These are phyloP conservation scores for Drosophila hawaiiensis DNA, from an alignment of 2,888 invertebrate species.

Conservation along the genomic window DNA sequence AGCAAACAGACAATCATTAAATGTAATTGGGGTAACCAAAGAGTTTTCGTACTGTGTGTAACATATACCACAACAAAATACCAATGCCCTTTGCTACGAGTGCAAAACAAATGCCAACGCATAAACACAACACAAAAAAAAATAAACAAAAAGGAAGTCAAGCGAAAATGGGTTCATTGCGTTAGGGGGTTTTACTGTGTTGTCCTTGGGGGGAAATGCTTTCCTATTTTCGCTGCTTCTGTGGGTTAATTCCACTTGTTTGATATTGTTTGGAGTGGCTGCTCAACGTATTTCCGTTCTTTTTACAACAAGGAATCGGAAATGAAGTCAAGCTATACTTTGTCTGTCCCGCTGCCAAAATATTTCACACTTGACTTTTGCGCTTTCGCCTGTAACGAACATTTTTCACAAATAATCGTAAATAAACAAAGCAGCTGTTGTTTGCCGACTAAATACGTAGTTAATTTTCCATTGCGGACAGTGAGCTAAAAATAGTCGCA, in stretches of 20 bases:
- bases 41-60: background rate
- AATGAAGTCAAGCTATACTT: constrained; percentile 58
- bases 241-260: constrained; percentile 40
- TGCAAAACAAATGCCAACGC: constrained; percentile 11
- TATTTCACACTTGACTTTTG: constrained; percentile 40
- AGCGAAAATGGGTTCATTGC: constrained; percentile 67
- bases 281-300: constrained; percentile 33
- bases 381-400: constrained; percentile 23
- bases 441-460: constrained; percentile 19
- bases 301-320: constrained; percentile 62
- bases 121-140: constrained; percentile 29
- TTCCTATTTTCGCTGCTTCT: constrained; percentile 19
- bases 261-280: constrained; percentile 51
- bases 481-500: constrained; percentile 46
- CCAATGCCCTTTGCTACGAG: background rate
- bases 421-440: constrained; percentile 34
- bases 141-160: constrained; percentile 60
- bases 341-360: constrained; percentile 17
- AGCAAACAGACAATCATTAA: background rate
- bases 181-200: constrained; percentile 4
- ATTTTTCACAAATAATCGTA: constrained; percentile 18
- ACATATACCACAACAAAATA: background rate
- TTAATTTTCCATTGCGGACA: constrained; percentile 27
- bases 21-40: background rate
- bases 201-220: constrained; percentile 8